Evolutionary conservation across 2,113 vertebrate genomes (phyloP), one percentile per base, ranked within the genome.

Genomic region (Rostratula benghalensis): DNA sequence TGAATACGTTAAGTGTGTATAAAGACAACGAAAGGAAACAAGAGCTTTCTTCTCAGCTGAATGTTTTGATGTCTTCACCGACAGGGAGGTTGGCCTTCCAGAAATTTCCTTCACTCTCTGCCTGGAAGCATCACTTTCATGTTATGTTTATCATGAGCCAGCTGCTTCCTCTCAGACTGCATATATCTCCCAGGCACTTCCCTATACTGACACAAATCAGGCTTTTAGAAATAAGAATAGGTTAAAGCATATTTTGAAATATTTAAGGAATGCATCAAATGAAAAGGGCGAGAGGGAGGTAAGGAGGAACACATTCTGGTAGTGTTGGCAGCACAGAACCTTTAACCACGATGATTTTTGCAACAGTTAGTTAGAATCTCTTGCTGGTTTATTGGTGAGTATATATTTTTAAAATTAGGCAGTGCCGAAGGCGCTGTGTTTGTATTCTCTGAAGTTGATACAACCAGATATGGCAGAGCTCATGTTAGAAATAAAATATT

Each of bases 121-220:
- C 93, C 82, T 95, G 54, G 91, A 79, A 96, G 90, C 87, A 90
- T 74, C 82, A 81, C 89, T 96, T 96, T 95, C 83, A 91, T 93
- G 91, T 95, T 83, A 78, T 19, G 83, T 95, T 93, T 94, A 90
- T 74, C 93, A 50, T 64, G 60, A 92, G 50, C 65, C 70, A 87
- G 67, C 53, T 81, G 35, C 41, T 95, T 95, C 93, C 75, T 95
- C 57, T 93, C 89, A 70, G 57, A 57, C 41, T 65, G 89, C 22
- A 64, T 75, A 83, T 87, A 88, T 94, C 94, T 96, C 61, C 61
- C 89, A 89, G 94, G 92, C 94, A 92, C 75, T 94, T 80, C 79
- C 27, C 78, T 46, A 65, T 45, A 56, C 87, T 93, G 93, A 84
- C 83, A 95, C 15, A 91, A 91, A 95, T 92, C 75, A 93, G 81